Evolutionary conservation across 2,113 vertebrate species (phyloP).

Genomic region (Cathartes aura): DNA sequence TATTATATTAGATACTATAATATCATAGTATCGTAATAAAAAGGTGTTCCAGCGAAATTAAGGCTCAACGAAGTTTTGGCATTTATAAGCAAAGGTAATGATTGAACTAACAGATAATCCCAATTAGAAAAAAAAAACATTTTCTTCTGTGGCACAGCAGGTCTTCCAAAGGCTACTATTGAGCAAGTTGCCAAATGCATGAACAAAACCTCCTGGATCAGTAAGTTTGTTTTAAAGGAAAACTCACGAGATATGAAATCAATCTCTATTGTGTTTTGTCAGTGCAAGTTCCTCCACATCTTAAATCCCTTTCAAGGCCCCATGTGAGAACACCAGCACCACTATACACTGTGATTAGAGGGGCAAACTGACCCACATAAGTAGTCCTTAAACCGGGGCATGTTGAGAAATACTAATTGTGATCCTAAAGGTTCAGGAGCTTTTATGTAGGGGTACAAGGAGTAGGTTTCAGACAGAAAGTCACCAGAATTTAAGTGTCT

Average conservation of each 20-base stretch:
- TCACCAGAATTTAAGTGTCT: not conserved
- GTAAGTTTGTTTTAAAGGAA: not conserved
- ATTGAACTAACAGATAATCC: not conserved
- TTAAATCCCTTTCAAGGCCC: not conserved
- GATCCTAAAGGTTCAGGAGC: not conserved
- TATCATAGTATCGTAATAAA: not conserved
- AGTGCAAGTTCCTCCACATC: not conserved
- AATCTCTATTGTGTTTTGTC: not conserved
- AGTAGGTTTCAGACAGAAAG: not conserved
- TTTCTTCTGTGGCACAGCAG: not conserved
- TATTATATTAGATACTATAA: not conserved
- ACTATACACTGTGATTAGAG: not conserved
- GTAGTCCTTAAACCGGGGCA: not conserved
- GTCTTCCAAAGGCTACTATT: not conserved
- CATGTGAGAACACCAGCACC: not conserved
- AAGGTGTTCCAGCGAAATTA: not conserved
- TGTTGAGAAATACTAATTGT: not conserved
- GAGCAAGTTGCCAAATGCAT: not conserved
- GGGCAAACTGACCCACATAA: not conserved
- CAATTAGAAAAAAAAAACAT: not conserved
- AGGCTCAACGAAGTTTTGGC: not conserved
- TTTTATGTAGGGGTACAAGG: not conserved
- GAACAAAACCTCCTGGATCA: not conserved
- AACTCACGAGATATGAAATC: not conserved
- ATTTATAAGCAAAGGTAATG: not conserved